Evolutionary conservation across 2,113 vertebrate genomes (phyloP).

Genomic region (Tamias sibiricus): DNA sequence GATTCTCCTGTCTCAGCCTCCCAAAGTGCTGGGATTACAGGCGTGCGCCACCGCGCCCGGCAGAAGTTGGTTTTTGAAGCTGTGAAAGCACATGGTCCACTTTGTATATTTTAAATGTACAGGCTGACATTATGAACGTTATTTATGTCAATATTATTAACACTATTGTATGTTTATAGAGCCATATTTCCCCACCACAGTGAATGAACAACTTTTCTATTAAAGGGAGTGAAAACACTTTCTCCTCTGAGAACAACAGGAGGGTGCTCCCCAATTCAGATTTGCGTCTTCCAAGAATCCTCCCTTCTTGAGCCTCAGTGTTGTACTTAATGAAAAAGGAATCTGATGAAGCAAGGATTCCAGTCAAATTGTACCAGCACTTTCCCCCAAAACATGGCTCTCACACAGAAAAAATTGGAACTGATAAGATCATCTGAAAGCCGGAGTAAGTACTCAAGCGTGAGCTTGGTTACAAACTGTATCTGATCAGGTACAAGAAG

Average conservation of each 20-base stretch:
- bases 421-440: not conserved
- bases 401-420: not conserved
- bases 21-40: no score
- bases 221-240: not conserved
- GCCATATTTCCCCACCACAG: not conserved
- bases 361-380: not conserved
- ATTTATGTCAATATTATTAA: not conserved
- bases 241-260: not conserved
- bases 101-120: not conserved
- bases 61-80: not conserved
- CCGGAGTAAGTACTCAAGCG: fast-evolving
- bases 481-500: not conserved
- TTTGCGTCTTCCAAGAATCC: not conserved
- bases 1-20: no score
- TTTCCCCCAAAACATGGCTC: not conserved
- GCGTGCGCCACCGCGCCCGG: no score
- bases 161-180: not conserved
- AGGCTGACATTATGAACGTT: no score
- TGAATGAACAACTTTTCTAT: not conserved
- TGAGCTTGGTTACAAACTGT: not conserved
- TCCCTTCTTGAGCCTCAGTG: no score
- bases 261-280: not conserved
- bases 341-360: no score
- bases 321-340: not conserved
- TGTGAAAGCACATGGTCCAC: no score